phyloP scores from a whole-genome alignment of 2,113 vertebrate species.

The Colistium nudipinnis region DNA sequence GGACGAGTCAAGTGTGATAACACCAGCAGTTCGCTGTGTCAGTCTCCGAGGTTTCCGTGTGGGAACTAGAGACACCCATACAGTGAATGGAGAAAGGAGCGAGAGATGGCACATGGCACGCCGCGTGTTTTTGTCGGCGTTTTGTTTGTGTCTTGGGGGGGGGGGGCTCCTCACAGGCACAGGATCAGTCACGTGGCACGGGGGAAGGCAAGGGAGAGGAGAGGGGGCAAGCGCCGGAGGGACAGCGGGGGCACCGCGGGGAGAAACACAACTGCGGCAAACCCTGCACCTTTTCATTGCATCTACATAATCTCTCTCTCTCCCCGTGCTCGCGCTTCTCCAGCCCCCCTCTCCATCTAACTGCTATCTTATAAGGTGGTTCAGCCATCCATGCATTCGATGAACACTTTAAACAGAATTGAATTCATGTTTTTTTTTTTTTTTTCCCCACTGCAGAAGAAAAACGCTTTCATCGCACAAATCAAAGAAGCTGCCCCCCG shows the following conservation, averaged over 20 bases:
- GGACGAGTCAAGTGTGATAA: conserved; percentile 35
- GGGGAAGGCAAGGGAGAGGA: conserved; percentile 29
- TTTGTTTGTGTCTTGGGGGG: conserved; percentile 58
- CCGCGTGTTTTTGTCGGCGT: conserved; percentile 56
- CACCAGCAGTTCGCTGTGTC: conserved; percentile 7
- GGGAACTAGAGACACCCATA: conserved; percentile 22
- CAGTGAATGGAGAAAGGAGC: conserved; percentile 24
- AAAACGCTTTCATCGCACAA: conserved; percentile 11
- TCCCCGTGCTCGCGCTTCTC: conserved; percentile 7
- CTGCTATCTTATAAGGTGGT: conserved; percentile 36
- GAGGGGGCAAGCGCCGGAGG: conserved; percentile 30
- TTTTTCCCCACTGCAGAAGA: too few relatives aligned
- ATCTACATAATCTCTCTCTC: conserved; percentile 62
- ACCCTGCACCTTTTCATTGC: conserved; percentile 54
- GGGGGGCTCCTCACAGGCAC: conserved; percentile 66
- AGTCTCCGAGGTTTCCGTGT: not conserved
- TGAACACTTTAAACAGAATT: not conserved
- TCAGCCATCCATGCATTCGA: not conserved
- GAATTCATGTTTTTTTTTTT: conserved; percentile 19
- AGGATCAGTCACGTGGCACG: conserved; percentile 70
- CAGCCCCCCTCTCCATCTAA: conserved; percentile 23
- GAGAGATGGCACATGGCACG: conserved; percentile 45
- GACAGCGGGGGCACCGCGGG: conserved; percentile 47
- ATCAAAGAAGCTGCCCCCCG: conserved; percentile 7
- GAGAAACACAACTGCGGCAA: conserved; percentile 63